Conservation (phyloP, 2,113 vertebrate species). For the Aspidoscelis tigris region DNA sequence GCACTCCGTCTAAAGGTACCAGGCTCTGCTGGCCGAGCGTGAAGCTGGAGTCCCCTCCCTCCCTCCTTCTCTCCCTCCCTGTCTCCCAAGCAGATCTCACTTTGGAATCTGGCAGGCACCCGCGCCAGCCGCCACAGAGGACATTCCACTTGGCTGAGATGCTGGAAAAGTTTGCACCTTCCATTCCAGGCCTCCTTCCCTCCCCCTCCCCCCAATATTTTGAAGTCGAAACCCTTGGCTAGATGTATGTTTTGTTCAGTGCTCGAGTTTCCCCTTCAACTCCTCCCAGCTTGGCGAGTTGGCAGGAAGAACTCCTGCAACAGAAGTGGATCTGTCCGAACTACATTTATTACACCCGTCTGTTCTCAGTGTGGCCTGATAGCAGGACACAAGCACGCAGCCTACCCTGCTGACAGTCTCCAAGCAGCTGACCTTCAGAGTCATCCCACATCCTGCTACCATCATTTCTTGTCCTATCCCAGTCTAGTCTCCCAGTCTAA, state of each 20-base stretch:
- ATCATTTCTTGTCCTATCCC: no score
- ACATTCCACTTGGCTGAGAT: constrained; percentile 5
- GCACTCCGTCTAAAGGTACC: not conserved
- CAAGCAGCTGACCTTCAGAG: no score
- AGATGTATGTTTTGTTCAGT: constrained; percentile 59
- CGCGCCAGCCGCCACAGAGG: not conserved
- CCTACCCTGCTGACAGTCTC: no score
- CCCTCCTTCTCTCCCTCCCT: no score
- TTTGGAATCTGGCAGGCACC: constrained; percentile 4
- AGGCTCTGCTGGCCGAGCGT: constrained; percentile 21
- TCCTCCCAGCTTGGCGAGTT: constrained; percentile 51
- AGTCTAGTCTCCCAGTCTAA: no score
- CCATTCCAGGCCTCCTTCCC: constrained; percentile 5
- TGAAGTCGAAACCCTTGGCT: constrained; percentile 53
- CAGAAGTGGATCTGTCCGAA: constrained; percentile 29
- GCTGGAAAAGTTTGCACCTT: constrained; percentile 52
- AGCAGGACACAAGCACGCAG: no score
- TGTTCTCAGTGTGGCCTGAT: no score
- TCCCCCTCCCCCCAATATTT: not conserved
- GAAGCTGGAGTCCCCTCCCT: constrained; percentile 14
- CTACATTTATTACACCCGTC: not conserved
- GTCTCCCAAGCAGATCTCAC: not conserved
- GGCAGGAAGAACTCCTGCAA: constrained; percentile 44
- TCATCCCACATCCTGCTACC: no score
- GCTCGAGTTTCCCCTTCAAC: constrained; percentile 65